These are phyloP conservation scores for Microplitis manilae DNA, from an alignment of 2,888 invertebrate genomes.

Conservation along the genomic window DNA sequence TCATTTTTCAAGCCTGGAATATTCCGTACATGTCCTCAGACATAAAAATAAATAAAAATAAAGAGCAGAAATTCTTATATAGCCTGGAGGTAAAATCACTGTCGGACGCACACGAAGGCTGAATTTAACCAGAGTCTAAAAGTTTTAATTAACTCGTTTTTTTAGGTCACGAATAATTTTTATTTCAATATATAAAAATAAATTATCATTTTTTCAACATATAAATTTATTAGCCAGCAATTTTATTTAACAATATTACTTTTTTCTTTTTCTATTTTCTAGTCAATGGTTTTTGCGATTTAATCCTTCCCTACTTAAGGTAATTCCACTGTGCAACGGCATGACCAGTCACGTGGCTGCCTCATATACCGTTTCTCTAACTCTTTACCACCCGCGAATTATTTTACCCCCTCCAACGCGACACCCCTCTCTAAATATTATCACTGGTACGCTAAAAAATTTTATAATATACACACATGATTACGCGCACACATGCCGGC, in stretches of 20 bases:
- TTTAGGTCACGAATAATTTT: background rate
- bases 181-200: background rate
- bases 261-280: background rate
- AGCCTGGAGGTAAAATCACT: constrained; percentile 5
- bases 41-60: constrained; percentile 2
- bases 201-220: background rate
- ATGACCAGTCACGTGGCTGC: constrained; percentile 51
- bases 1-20: constrained; percentile 3
- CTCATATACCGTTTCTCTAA: constrained; percentile 27
- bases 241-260: background rate
- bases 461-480: too few species aligned
- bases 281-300: constrained; percentile 4
- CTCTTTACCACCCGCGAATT: background rate
- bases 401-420: background rate
- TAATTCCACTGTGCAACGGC: constrained; percentile 42
- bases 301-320: background rate
- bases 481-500: background rate
- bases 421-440: background rate
- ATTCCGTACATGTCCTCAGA: constrained; percentile 7
- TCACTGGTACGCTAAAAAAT: background rate
- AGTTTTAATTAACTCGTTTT: constrained; percentile 3
- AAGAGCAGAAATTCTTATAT: background rate
- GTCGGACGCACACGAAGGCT: background rate
- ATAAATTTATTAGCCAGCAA: background rate
- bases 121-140: background rate